Percentiles rank a stretch among this genome's conserved stretches.
Evolutionary conservation across 2,888 invertebrate genomes (phyloP).

Genomic region (Limulus polyphemus): DNA sequence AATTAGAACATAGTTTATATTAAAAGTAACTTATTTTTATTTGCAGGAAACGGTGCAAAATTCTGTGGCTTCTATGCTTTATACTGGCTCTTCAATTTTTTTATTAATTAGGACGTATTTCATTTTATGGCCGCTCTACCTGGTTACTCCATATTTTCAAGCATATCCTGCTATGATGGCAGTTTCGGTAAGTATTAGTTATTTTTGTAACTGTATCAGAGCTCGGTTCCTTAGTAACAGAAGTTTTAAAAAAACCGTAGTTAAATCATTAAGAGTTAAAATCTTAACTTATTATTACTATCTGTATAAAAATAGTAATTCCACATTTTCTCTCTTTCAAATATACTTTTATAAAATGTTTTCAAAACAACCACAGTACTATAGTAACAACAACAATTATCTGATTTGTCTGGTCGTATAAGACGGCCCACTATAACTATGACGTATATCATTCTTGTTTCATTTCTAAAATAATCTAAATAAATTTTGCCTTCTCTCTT

Average conservation of each 20-base stretch:
- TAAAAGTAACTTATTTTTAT: constrained; percentile 17
- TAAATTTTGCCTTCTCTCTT: constrained; percentile 36
- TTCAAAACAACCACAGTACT: not conserved
- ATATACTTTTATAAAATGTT: constrained; percentile 3
- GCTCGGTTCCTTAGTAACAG: too few species aligned
- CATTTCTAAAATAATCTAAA: not conserved
- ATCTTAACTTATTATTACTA: not conserved
- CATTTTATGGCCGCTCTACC: constrained; percentile 61
- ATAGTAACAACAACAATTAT: too few species aligned
- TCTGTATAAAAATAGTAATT: not conserved
- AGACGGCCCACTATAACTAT: not conserved
- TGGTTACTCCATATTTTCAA: constrained; percentile 58
- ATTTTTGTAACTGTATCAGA: too few species aligned
- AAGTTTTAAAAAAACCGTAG: too few species aligned
- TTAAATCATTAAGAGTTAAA: too few species aligned
- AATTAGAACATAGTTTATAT: not conserved
- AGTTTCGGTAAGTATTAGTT: constrained; percentile 52
- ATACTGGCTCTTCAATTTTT: constrained; percentile 63
- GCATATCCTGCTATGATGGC: constrained; percentile 81
- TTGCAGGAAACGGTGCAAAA: constrained; percentile 70
- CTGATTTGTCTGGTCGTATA: too few species aligned
- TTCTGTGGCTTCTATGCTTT: constrained; percentile 58
- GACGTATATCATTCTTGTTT: not conserved
- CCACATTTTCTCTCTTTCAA: not conserved
- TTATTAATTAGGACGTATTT: constrained; percentile 64